Base-by-base conservation (phyloP, 1,140 invertebrate species). In the Brachionus plicatilis region DNA sequence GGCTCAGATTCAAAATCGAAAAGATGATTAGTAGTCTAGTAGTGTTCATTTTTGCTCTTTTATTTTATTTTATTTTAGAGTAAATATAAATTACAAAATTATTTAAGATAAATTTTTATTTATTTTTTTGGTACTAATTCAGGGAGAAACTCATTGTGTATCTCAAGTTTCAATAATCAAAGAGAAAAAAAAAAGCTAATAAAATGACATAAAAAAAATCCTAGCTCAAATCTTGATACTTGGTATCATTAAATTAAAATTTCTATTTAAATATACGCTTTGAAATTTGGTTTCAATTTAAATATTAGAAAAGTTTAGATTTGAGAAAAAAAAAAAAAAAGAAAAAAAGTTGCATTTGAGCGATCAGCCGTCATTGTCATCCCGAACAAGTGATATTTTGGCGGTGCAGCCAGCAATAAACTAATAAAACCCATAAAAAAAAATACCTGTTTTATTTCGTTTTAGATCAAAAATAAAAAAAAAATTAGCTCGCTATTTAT, bases 381-480 rank as follows among this genome's bases (percentile, higher is more conserved):
- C 53, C 0, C 27, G 2, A 60, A 20, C n/a, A 9, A 60, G 20
- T 24, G 5, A 24, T 37, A 37, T 24, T 17, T 60, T 60, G 53
- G 53, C 20, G 53, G 53, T 24, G 53, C 53, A 60, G 53, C 17
- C 66, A 68, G 66, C 27, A 33, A 68, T 68, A 68, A 68, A 68
- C 33, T 68, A 68, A 68, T 68, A 68, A 68, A 68, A 68, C 2
- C 27, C 27, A 68, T 33, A 37, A 68, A 68, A 33, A 68, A n/a
- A 68, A 68, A 41, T 68, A 33, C 33, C 27, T 68, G 33, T 68
- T 68, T 68, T 68, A 68, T 68, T 68, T 68, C 66, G 27, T 68
- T 68, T 68, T 68, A 68, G 66, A 68, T 68, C 33, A 68, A 68
- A 68, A 29, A 29, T 2, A 29, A 29, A 29, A 29, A 29, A 37